Evolutionary conservation across 2,113 vertebrate genomes (phyloP).

Genomic region (Psittacus erithacus): DNA sequence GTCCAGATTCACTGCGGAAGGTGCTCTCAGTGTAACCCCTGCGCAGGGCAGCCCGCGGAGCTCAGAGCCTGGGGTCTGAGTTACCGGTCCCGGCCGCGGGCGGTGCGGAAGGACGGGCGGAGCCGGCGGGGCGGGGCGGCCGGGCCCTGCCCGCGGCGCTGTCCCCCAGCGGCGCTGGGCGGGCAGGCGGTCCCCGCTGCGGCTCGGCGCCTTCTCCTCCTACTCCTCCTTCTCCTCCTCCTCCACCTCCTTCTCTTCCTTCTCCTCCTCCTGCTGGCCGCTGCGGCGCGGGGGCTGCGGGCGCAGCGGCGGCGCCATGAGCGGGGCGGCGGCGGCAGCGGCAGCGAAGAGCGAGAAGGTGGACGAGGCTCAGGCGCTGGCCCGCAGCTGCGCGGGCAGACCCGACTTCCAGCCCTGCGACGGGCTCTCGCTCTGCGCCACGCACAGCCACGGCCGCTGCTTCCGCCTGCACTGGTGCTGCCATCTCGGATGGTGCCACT

Average conservation of each 20-base stretch:
- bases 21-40: not conserved
- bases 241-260: not conserved
- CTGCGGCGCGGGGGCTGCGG: slow-evolving; percentile 58
- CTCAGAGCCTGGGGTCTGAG: not conserved
- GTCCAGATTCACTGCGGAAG: not conserved
- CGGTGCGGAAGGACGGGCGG: not conserved
- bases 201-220: not conserved
- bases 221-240: not conserved
- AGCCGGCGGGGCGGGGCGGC: not conserved
- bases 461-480: slow-evolving; percentile 99
- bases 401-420: slow-evolving; percentile 98
- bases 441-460: slow-evolving; percentile 98
- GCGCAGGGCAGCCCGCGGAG: not conserved
- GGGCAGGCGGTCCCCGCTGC: not conserved
- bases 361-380: slow-evolving; percentile 88
- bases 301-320: slow-evolving; percentile 46
- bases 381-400: slow-evolving; percentile 94
- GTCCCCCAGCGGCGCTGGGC: not conserved
- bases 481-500: slow-evolving; percentile 99
- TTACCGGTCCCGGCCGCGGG: not conserved
- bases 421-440: slow-evolving; percentile 95
- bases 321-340: slow-evolving; percentile 51
- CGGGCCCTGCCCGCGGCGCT: not conserved
- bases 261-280: not conserved
- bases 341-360: slow-evolving; percentile 67